Conservation (phyloP, 2,797 vertebrate species). For the Euthynnus affinis region DNA sequence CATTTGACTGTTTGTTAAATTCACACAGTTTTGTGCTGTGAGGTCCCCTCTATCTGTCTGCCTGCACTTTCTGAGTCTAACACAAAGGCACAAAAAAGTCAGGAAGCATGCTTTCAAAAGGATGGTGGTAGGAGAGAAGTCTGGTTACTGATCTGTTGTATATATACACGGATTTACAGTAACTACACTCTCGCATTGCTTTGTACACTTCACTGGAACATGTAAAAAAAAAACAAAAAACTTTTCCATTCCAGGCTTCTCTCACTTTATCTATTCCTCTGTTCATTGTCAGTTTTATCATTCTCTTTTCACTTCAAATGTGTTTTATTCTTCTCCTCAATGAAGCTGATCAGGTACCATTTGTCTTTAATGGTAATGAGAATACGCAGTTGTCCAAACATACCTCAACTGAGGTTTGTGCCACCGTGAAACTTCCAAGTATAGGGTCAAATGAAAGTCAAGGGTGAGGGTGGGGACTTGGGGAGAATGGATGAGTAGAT, state of each 20-base stretch:
- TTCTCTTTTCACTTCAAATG: background rate
- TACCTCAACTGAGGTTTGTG: background rate
- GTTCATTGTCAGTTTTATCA: background rate
- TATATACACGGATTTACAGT: background rate
- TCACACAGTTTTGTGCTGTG: background rate
- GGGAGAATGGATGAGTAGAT: constrained; percentile 2
- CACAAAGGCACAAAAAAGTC: background rate
- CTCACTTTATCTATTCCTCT: background rate
- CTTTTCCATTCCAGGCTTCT: background rate
- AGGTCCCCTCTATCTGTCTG: no score
- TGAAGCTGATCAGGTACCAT: constrained; percentile 14
- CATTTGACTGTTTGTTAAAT: background rate
- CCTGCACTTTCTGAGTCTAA: background rate
- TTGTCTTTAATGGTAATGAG: background rate
- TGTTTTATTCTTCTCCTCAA: background rate
- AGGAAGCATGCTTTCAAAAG: no score
- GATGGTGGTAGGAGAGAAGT: background rate
- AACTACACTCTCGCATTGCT: no score
- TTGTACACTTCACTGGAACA: no score
- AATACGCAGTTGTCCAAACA: constrained; percentile 9
- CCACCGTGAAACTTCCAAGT: background rate
- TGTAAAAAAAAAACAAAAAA: no score
- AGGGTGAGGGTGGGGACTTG: background rate
- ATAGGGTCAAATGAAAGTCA: constrained; percentile 34
- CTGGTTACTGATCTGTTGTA: background rate